A percentile compares a stretch with the other conserved stretches of the same genome.
These are phyloP conservation scores for Agrochola lychnidis DNA, from an alignment of 2,888 invertebrate species.

Conservation along the genomic window DNA sequence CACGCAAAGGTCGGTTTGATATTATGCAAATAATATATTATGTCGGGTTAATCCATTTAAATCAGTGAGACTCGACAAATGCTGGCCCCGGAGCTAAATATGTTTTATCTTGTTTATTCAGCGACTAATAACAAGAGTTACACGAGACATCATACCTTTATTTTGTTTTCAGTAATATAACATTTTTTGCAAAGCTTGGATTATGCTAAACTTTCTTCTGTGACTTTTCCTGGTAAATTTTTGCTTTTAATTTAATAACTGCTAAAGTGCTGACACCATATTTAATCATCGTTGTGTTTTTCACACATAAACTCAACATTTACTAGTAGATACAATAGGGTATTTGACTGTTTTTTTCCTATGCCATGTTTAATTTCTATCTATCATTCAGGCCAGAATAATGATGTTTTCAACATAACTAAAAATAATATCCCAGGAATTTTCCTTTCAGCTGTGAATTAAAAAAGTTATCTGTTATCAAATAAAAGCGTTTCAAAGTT, in stretches of 20 bases:
- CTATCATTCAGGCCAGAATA: neutral
- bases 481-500: too few species aligned
- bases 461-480: neutral
- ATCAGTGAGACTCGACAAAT: slow-evolving; percentile 60
- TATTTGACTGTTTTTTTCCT: neutral
- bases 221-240: slow-evolving; percentile 14
- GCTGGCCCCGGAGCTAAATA: slow-evolving; percentile 48
- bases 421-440: neutral
- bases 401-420: neutral
- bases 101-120: slow-evolving; percentile 66
- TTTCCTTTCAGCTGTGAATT: neutral
- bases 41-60: slow-evolving; percentile 61
- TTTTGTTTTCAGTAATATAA: slow-evolving; percentile 43
- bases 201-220: slow-evolving; percentile 39
- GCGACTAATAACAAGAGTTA: slow-evolving; percentile 56
- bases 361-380: neutral
- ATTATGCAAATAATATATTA: slow-evolving; percentile 64
- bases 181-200: slow-evolving; percentile 50
- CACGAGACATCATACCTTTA: slow-evolving; percentile 39
- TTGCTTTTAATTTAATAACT: slow-evolving; percentile 13
- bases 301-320: neutral
- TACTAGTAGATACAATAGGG: neutral
- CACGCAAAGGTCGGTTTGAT: slow-evolving; percentile 39
- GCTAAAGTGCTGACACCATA: slow-evolving; percentile 9
- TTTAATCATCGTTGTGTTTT: neutral